Evolutionary conservation across 2,113 vertebrate genomes (phyloP), one percentile per base, ranked within the genome.

Genomic region (Larimichthys polyactis): DNA sequence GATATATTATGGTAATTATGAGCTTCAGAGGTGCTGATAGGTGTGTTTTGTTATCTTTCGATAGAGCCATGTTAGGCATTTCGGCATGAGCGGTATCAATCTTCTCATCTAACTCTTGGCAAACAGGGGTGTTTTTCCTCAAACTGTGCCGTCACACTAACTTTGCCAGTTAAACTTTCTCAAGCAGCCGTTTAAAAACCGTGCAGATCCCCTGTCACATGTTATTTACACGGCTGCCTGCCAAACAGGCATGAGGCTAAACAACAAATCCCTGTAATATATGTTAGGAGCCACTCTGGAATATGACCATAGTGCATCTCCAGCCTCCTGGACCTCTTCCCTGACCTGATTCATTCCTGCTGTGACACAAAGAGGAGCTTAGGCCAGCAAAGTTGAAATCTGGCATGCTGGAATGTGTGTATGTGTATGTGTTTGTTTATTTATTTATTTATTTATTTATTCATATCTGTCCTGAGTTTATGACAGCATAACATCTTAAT

Each of bases 281-380:
- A 64, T 77, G 82, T 82, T 74, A 19, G 71, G 72, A 82, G 49
- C 52, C 60, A 40, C 66, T 80, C 62, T 84, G 72, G 79, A 82
- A 85, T 81, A 72, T 16, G 22, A 83, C 71, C 77, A 69, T 78
- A 76, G 82, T 82, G 75, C 66, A 83, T 86, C 88, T 79, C 68
- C 36, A 88, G 69, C 82, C 79, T 87, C 75, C 67, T 29, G 87
- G 79, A 84, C 84, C 87, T 86, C 84, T 81, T 73, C 70, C 71
- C 82, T 78, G 89, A 88, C 88, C 86, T 85, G 77, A 90, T 85
- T 89, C 69, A 85, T 73, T 92, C 85, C 87, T 88, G 83, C 85
- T 88, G 85, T 51, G 81, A 88, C 73, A 59, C 65, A 83, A 86
- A 78, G 75, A 83, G 64, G 54, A 78, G 82, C 84, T 90, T 59